Conservation (phyloP, 2,888 invertebrate genomes). For the Lobophora halterata region DNA sequence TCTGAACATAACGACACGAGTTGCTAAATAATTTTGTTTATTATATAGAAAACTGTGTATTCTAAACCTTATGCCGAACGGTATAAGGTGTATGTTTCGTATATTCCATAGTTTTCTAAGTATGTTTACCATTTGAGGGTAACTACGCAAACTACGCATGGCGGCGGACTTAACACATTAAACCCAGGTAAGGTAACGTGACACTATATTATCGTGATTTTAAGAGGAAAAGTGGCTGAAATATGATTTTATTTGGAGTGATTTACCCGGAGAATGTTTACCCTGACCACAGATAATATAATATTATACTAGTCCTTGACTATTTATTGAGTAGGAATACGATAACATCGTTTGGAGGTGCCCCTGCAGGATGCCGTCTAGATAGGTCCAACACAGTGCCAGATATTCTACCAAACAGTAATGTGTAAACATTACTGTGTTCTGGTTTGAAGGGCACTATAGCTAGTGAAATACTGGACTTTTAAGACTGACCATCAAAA, state of each 20-base stretch:
- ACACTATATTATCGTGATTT: conserved; percentile 31
- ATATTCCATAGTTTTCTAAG: conserved; percentile 15
- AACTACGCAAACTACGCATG: conserved; percentile 30
- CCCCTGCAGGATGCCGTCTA: too few species aligned
- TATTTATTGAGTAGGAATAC: too few species aligned
- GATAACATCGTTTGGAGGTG: too few species aligned
- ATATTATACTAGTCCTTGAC: too few species aligned
- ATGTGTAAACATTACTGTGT: too few species aligned
- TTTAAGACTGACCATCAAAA: too few species aligned
- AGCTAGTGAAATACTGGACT: too few species aligned
- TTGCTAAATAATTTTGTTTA: conserved; percentile 32
- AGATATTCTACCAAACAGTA: too few species aligned
- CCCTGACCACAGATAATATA: too few species aligned
- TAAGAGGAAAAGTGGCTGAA: conserved; percentile 26
- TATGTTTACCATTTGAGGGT: conserved; percentile 25
- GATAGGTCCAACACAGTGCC: too few species aligned
- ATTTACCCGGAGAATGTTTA: conserved; percentile 9
- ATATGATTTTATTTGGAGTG: conserved; percentile 22
- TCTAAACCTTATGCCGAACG: conserved; percentile 10
- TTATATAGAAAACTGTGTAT: conserved; percentile 10
- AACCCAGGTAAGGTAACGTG: conserved; percentile 31
- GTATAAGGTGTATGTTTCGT: conserved; percentile 12
- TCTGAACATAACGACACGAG: conserved; percentile 22
- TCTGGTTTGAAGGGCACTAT: too few species aligned
- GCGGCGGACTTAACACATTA: conserved; percentile 30